A percentile compares a stretch with the other conserved stretches of the same genome.
Evolutionary conservation across 2,888 invertebrate species (phyloP).

Genomic region (Drosophila fungiperda): DNA sequence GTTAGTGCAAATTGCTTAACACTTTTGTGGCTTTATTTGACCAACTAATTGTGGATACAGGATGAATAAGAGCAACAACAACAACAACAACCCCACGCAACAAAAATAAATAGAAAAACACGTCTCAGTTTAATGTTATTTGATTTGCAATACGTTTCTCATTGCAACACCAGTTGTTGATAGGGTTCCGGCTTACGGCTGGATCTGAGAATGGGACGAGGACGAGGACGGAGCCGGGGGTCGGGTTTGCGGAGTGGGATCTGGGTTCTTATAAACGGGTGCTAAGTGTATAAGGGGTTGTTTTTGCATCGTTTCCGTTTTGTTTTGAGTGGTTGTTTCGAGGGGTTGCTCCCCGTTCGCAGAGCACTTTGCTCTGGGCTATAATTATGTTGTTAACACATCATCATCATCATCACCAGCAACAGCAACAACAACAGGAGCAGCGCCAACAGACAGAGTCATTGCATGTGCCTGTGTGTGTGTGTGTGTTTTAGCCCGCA

Average conservation of each 20-base stretch:
- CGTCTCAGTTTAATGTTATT: slow-evolving; percentile 79
- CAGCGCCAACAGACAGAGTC: slow-evolving; percentile 32
- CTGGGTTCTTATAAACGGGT: slow-evolving; percentile 52
- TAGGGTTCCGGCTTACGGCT: slow-evolving; percentile 17
- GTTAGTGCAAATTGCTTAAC: slow-evolving; percentile 77
- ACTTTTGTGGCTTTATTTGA: slow-evolving; percentile 79
- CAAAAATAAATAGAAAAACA: slow-evolving; percentile 31
- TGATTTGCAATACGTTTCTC: slow-evolving; percentile 79
- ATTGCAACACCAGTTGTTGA: slow-evolving; percentile 69
- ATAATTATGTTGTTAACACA: slow-evolving; percentile 84
- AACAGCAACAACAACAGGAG: slow-evolving; percentile 34
- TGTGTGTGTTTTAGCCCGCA: slow-evolving; percentile 54
- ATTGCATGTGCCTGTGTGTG: slow-evolving; percentile 5
- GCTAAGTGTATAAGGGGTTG: slow-evolving; percentile 66
- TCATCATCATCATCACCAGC: slow-evolving; percentile 72
- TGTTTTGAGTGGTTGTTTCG: slow-evolving; percentile 71
- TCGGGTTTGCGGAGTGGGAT: slow-evolving; percentile 6
- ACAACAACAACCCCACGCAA: slow-evolving; percentile 28
- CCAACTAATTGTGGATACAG: slow-evolving; percentile 75
- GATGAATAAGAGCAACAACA: slow-evolving; percentile 3
- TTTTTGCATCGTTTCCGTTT: slow-evolving; percentile 72
- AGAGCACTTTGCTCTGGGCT: slow-evolving; percentile 76
- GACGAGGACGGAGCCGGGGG: not conserved
- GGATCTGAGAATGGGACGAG: slow-evolving; percentile 1
- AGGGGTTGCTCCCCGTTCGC: slow-evolving; percentile 65